Conservation (phyloP, 2,888 invertebrate genomes). For the Leptothorax acervorum region DNA sequence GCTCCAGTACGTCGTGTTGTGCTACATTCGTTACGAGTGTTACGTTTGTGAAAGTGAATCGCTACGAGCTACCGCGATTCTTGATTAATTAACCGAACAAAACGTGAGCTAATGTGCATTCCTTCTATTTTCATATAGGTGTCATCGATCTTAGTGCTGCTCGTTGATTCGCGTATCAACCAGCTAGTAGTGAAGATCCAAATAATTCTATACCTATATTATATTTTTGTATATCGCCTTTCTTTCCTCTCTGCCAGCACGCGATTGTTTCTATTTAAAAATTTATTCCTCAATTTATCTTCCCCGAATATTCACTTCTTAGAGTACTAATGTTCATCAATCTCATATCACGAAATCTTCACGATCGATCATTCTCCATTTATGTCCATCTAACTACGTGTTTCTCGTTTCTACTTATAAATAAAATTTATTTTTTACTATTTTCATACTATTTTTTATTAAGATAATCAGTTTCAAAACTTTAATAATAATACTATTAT, state of each 20-base stretch:
- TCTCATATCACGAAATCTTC: not conserved
- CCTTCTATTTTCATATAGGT: slow-evolving; percentile 16
- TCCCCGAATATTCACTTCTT: not conserved
- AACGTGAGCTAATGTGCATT: not conserved
- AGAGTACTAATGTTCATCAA: not conserved
- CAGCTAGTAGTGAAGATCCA: not conserved
- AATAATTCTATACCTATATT: not conserved
- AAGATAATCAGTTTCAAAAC: not conserved
- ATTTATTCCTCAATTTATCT: not conserved
- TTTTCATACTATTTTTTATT: not conserved
- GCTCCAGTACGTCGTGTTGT: slow-evolving; percentile 16
- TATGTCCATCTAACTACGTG: not conserved
- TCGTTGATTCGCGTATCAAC: not conserved
- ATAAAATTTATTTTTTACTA: not conserved
- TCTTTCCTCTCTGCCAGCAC: not conserved
- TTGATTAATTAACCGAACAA: slow-evolving; percentile 29
- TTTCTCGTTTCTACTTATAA: not conserved
- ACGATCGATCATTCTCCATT: not conserved
- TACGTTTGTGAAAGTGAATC: slow-evolving; percentile 16
- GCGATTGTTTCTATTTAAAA: slow-evolving; percentile 15
- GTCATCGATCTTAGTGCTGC: slow-evolving; percentile 10
- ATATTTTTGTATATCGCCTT: not conserved
- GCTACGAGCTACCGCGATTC: not conserved
- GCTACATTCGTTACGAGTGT: slow-evolving; percentile 4
- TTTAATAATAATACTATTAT: not conserved